Evolutionary conservation across 1,140 invertebrate species (phyloP), one percentile per base, ranked within the genome.

Genomic region (Venustaconcha ellipsiformis): DNA sequence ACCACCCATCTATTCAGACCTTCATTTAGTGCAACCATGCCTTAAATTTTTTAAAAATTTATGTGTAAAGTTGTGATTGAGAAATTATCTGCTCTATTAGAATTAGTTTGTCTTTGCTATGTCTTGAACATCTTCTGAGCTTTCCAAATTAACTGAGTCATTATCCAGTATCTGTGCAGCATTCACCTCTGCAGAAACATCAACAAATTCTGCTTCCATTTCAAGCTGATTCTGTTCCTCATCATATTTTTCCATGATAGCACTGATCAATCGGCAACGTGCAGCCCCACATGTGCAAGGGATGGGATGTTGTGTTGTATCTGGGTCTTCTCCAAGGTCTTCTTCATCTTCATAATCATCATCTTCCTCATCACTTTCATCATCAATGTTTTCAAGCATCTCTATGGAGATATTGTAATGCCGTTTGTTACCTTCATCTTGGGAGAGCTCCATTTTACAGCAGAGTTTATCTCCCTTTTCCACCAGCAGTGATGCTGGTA

Each of bases 401-500:
- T 83, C 82, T 20, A 87, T 59, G 14, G 81, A 82, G 20, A 88
- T 88, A 65, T 86, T 86, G 67, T 88, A 88, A 48, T 84, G 82
- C 18, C 86, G 71, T 67, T 84, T 83, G 77, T 88, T 85, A 1
- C 17, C 30, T 14, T 56, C n/a, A 67, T 82, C 83, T 65, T 86
- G 85, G 15, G 69, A 64, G 23, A 88, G 71, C 11, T 75, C 78
- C 12, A 87, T 68, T 23, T 58, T 68, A 70, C 80, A 81, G 15
- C 68, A 67, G 14, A 86, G 65, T 57, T 55, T 73, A 23, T 83
- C 80, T 12, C 73, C 80, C 63, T 78, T 80, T 48, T 81, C 80
- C 0, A 85, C 78, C 1, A 72, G 23, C 1, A 83, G 55, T 5
- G 83, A 69, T 13, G 72, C 63, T 67, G 87, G 85, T 23, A 99